Conservation (phyloP, 2,113 vertebrate species). For the Oxyruncus cristatus region DNA sequence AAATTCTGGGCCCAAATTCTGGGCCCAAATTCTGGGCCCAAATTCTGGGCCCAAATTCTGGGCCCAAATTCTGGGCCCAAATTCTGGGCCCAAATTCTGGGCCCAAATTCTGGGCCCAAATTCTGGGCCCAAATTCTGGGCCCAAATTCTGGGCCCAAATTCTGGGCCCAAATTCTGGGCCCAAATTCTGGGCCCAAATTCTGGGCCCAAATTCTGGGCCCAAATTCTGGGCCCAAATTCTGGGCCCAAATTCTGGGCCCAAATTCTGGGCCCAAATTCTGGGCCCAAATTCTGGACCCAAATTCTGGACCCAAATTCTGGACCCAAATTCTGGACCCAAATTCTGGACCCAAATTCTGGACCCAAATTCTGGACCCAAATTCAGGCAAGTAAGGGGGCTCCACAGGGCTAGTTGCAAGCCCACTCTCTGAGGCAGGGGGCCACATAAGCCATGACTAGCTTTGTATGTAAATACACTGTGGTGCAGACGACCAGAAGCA, state of each 20-base stretch:
- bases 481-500: not conserved
- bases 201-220: not conserved
- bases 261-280: no score
- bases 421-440: not conserved
- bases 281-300: no score
- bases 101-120: not conserved
- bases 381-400: not conserved
- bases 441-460: not conserved
- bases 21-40: not conserved
- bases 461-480: not conserved
- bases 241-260: not conserved
- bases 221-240: not conserved
- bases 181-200: not conserved
- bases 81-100: not conserved
- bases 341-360: not conserved
- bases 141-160: not conserved
- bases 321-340: not conserved
- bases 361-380: not conserved
- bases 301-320: not conserved
- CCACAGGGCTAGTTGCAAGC: not conserved
- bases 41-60: not conserved
- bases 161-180: not conserved
- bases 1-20: not conserved
- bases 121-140: not conserved
- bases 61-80: not conserved